Evolutionary conservation across 2,113 vertebrate species (phyloP), one percentile per base, ranked within the genome.

Genomic region (Cyrtonyx montezumae): DNA sequence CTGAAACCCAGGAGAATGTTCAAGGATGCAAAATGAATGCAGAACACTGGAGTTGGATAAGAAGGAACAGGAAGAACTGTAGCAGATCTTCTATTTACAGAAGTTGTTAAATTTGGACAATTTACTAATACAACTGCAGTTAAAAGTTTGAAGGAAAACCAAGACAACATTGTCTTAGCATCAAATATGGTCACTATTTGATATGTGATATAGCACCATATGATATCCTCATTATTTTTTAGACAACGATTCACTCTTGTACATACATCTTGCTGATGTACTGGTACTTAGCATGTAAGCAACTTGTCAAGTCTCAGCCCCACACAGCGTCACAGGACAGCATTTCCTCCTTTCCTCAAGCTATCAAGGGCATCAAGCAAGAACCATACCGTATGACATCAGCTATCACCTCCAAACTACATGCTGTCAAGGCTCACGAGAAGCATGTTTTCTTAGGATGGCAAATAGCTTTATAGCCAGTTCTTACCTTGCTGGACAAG

Each of bases 401-500:
- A 91, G 23, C 51, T 74, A 30, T 45, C 34, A 62, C 2, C 8
- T 20, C 25, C 55, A 73, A 30, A 21, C 4, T 67, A 9, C 19
- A 42, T 55, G 55, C 42, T 40, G 12, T 9, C 13, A 73, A 28
- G 8, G 19, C 51, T 91, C 36, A 68, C 17, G 46, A 69, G 34
- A 71, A 37, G 37, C 59, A 84, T 0, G 0, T 21, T 78, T 77
- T 25, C 40, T 63, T 49, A 68, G 49, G 42, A 66, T 16, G 78
- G 34, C 68, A 15, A 87, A 78, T 22, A 87, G 61, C 49, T 93
- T 83, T 70, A 69, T 4, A 90, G 63, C n/a, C 53, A 92, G 43
- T 61, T 53, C 96, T 94, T 96, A 98, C 98, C 98, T 97, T 84
- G 97, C 98, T 94, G 98, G 98, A 94, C 98, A 98, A 58, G 97